phyloP scores from a whole-genome alignment of 1,140 invertebrate genomes.

The Trichogramma pretiosum region DNA sequence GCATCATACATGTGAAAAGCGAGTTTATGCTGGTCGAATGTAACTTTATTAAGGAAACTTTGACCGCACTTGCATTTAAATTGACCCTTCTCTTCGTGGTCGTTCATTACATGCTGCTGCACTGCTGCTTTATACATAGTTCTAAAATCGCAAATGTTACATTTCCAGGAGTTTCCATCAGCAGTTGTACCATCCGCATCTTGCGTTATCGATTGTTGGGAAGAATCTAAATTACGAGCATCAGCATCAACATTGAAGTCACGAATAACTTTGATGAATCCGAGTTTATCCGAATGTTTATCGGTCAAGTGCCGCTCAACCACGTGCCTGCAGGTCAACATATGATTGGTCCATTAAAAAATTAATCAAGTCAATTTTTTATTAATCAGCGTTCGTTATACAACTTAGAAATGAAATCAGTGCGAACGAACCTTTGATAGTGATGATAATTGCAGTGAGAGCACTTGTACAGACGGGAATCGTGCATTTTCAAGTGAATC shows the following conservation, averaged over 20 bases:
- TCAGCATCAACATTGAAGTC: slow-evolving; percentile 40
- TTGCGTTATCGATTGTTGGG: slow-evolving; percentile 10
- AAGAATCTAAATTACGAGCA: neutral
- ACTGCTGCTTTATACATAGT: slow-evolving; percentile 53
- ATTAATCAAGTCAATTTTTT: too few relatives aligned
- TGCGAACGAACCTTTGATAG: slow-evolving; percentile 44
- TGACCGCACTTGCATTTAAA: slow-evolving; percentile 60
- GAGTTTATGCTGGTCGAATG: slow-evolving; percentile 51
- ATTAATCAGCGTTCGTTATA: too few relatives aligned
- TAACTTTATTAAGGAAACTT: slow-evolving; percentile 47
- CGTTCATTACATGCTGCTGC: slow-evolving; percentile 46
- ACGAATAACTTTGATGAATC: slow-evolving; percentile 48
- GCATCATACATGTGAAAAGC: slow-evolving; percentile 42
- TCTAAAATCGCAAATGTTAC: slow-evolving; percentile 56
- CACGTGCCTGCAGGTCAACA: slow-evolving; percentile 39
- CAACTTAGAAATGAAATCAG: slow-evolving; percentile 19
- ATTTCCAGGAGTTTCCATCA: slow-evolving; percentile 57
- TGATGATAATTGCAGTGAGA: slow-evolving; percentile 57
- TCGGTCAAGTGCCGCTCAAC: slow-evolving; percentile 59
- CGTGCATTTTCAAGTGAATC: slow-evolving; percentile 67
- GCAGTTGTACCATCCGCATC: slow-evolving; percentile 28
- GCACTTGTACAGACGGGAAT: slow-evolving; percentile 60
- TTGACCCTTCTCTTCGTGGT: slow-evolving; percentile 55
- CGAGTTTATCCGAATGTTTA: slow-evolving; percentile 50
- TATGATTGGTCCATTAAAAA: too few relatives aligned